phyloP scores from a whole-genome alignment of 2,888 invertebrate genomes.

The Habrosyne pyritoides region DNA sequence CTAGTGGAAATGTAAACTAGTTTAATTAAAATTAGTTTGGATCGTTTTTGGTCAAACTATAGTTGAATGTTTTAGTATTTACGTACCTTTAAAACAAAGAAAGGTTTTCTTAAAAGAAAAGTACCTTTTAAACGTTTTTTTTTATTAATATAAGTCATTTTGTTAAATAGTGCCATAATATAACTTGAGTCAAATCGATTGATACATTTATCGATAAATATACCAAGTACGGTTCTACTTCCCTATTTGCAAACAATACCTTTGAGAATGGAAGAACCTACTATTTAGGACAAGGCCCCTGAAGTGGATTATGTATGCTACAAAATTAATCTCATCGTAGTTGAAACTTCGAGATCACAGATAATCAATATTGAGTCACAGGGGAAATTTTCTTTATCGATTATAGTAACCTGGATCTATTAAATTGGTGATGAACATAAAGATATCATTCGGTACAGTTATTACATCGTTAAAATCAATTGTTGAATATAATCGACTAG shows the following conservation, averaged over 20 bases:
- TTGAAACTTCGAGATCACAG: background rate
- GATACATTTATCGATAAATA: background rate
- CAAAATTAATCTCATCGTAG: background rate
- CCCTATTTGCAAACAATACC: background rate
- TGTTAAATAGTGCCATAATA: no score
- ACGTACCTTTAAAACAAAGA: no score
- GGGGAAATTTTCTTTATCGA: background rate
- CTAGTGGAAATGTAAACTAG: background rate
- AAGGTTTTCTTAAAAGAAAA: no score
- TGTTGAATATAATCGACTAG: no score
- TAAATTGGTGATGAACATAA: no score
- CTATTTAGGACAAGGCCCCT: background rate
- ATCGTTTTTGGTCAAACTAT: background rate
- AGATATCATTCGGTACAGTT: no score
- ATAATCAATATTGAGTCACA: background rate
- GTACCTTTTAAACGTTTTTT: no score
- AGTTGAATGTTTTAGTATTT: no score
- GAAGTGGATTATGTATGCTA: background rate
- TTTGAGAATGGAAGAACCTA: background rate
- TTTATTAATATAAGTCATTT: no score
- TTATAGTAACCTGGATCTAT: background rate
- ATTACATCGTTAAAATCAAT: no score
- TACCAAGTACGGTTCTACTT: no score
- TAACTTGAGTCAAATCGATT: no score
- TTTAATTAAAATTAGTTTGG: background rate